Evolutionary conservation across 2,888 invertebrate species (phyloP).

Genomic region (Temnothorax ravouxi): DNA sequence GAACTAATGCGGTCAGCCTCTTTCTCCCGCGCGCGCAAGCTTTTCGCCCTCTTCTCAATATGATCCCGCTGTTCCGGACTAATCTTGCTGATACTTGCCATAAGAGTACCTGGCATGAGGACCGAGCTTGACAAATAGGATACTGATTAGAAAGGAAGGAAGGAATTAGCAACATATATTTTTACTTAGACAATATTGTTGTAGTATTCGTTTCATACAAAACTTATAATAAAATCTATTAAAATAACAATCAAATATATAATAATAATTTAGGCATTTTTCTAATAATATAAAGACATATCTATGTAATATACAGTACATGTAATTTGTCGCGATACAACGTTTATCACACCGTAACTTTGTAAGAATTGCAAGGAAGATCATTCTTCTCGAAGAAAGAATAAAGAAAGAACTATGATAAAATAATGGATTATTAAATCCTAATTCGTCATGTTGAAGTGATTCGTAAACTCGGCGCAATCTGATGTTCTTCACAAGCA

Average conservation of each 20-base stretch:
- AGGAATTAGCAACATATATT: constrained; percentile 55
- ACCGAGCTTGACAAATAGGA: constrained; percentile 57
- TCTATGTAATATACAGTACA: constrained; percentile 75
- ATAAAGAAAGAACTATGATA: constrained; percentile 1
- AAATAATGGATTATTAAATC: constrained; percentile 65
- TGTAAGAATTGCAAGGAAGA: not conserved
- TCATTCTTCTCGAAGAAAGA: not conserved
- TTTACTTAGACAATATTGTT: constrained; percentile 41
- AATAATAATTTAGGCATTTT: constrained; percentile 26
- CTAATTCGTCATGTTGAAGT: constrained; percentile 73
- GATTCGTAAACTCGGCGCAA: too few species aligned
- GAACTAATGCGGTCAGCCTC: constrained; percentile 80
- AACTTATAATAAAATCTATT: not conserved
- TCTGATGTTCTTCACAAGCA: too few species aligned
- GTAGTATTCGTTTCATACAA: not conserved
- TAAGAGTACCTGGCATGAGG: constrained; percentile 45
- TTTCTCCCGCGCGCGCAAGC: constrained; percentile 56
- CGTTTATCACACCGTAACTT: constrained; percentile 61
- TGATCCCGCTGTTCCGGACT: constrained; percentile 73
- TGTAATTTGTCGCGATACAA: constrained; percentile 70
- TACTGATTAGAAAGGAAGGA: constrained; percentile 59
- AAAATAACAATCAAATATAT: not conserved
- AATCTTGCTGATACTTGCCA: constrained; percentile 80
- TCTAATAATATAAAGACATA: not conserved
- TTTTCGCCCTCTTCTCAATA: constrained; percentile 66